Conservation (phyloP, 2,113 vertebrate species). For the Rhagologus leucostigma region DNA sequence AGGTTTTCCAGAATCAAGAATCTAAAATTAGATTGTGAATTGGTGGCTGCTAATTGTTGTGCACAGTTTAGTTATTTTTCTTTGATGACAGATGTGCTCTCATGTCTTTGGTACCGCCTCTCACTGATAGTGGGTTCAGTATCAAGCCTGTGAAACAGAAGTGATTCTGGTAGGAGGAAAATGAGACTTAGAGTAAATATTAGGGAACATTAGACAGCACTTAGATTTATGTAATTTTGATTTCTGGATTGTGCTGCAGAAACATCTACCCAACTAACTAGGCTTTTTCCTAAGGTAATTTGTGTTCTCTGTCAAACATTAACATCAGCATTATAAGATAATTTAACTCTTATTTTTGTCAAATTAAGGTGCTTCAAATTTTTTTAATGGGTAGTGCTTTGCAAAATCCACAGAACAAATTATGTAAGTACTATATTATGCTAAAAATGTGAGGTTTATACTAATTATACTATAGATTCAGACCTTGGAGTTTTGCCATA, state of each 20-base stretch:
- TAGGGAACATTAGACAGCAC: not conserved
- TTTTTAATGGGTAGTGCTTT: not conserved
- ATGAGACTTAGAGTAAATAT: not conserved
- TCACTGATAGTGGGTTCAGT: not conserved
- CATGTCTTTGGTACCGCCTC: not conserved
- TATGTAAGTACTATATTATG: not conserved
- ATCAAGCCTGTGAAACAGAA: not conserved
- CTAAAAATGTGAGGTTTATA: slow-evolving; percentile 20
- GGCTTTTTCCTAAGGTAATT: not conserved
- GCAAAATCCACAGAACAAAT: not conserved
- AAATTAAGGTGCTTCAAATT: slow-evolving; percentile 1
- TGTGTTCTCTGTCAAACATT: not conserved
- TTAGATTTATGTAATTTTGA: not conserved
- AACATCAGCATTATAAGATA: not conserved
- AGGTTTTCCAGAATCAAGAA: not conserved
- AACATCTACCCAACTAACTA: not conserved
- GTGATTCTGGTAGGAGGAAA: not conserved
- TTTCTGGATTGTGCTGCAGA: not conserved
- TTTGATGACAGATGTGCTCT: not conserved
- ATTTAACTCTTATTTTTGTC: slow-evolving; percentile 28
- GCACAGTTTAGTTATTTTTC: not conserved
- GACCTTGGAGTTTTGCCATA: slow-evolving; percentile 55
- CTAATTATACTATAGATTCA: not conserved
- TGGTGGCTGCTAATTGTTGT: not conserved
- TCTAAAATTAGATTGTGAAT: not conserved